Conservation (phyloP, 1,140 invertebrate species). For the Brachionus angularis region DNA sequence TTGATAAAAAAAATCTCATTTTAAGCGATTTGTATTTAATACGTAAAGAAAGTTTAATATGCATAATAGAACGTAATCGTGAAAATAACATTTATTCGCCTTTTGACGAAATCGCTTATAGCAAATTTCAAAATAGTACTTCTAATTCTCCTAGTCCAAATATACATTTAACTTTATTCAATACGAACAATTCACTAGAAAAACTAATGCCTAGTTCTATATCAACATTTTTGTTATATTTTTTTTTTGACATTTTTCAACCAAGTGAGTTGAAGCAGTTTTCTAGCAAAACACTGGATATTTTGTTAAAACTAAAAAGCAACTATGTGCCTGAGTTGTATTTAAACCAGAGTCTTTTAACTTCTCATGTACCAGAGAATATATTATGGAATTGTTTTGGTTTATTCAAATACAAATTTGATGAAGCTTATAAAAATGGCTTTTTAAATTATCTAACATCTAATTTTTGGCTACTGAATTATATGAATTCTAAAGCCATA, state of each 20-base stretch:
- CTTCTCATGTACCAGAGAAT: not conserved
- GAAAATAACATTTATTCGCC: not conserved
- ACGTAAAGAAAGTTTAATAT: not conserved
- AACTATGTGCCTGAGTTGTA: not conserved
- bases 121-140: not conserved
- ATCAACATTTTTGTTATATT: conserved; percentile 10
- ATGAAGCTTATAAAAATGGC: conserved; percentile 3
- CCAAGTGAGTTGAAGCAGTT: conserved; percentile 11
- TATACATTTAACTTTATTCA: too few relatives aligned
- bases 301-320: conserved; percentile 16
- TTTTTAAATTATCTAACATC: conserved; percentile 21
- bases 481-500: not conserved
- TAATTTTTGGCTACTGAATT: not conserved
- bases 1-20: too few relatives aligned
- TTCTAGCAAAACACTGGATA: not conserved
- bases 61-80: conserved; percentile 3
- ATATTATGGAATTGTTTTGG: conserved; percentile 25
- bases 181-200: not conserved
- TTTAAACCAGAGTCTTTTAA: not conserved
- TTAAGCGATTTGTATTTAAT: not conserved
- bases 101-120: conserved; percentile 17
- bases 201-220: conserved; percentile 24
- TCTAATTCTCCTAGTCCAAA: too few relatives aligned
- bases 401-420: conserved; percentile 28
- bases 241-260: conserved; percentile 40